Conservation (phyloP, 2,888 invertebrate genomes). For the Drosophila lacicola region DNA sequence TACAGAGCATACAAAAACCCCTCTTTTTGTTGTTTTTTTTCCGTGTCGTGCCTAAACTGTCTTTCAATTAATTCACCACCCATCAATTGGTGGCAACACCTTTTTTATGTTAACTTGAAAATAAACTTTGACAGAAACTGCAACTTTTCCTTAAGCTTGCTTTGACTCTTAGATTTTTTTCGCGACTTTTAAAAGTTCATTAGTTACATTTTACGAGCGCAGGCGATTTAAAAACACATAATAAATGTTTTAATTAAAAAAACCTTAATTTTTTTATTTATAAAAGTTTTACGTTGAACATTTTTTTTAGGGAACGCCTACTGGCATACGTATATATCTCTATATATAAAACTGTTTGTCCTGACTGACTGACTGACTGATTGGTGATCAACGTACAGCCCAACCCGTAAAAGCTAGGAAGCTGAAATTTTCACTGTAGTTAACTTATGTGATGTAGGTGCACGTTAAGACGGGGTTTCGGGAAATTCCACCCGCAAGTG, state of each 20-base stretch:
- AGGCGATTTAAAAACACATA: not conserved
- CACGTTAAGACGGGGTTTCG: no score
- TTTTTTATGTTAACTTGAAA: slow-evolving; percentile 63
- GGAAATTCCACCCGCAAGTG: no score
- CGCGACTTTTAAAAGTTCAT: slow-evolving; percentile 53
- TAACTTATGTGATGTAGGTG: no score
- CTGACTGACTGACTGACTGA: no score
- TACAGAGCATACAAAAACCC: not conserved
- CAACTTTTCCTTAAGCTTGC: slow-evolving; percentile 56
- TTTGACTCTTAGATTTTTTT: slow-evolving; percentile 30
- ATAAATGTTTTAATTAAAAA: not conserved
- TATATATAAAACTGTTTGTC: no score
- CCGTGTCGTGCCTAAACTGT: slow-evolving; percentile 25
- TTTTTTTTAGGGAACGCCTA: no score
- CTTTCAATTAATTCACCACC: slow-evolving; percentile 62
- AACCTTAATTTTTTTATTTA: not conserved
- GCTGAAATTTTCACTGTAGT: no score
- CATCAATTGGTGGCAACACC: slow-evolving; percentile 66
- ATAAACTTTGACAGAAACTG: slow-evolving; percentile 49
- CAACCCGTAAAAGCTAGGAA: no score
- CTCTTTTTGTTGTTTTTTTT: not conserved
- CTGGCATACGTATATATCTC: no score
- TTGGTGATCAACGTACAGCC: no score
- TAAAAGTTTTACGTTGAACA: not conserved
- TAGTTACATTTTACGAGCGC: slow-evolving; percentile 34